Conservation (phyloP, 2,888 invertebrate genomes). For the Cephonodes hylas region DNA sequence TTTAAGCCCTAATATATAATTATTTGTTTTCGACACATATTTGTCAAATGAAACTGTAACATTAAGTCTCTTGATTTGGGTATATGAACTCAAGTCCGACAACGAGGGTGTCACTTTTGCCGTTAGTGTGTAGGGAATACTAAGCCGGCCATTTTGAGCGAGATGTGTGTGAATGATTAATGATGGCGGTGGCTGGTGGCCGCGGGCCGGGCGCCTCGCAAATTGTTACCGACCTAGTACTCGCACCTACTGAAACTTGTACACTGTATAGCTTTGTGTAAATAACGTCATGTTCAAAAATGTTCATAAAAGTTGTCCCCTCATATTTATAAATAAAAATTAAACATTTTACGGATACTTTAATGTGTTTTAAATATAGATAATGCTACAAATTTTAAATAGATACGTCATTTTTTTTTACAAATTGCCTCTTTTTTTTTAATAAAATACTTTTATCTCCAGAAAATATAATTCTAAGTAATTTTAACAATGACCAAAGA, state of each 20-base stretch:
- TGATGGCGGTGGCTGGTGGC: not conserved
- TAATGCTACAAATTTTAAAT: too few species aligned
- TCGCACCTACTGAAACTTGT: not conserved
- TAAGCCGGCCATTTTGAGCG: not conserved
- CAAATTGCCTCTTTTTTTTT: too few species aligned
- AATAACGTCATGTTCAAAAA: not conserved
- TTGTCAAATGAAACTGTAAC: too few species aligned
- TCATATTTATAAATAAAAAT: not conserved
- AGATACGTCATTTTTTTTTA: too few species aligned
- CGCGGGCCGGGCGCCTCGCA: not conserved
- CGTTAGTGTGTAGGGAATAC: not conserved
- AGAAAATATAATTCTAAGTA: too few species aligned
- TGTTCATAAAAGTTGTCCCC: not conserved
- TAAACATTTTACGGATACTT: not conserved
- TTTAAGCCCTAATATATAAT: too few species aligned
- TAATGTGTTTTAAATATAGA: not conserved
- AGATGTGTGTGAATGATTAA: slow-evolving; percentile 1
- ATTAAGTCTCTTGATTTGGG: too few species aligned
- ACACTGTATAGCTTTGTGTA: not conserved
- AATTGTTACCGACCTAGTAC: not conserved
- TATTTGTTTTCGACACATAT: too few species aligned
- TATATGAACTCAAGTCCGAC: not conserved
- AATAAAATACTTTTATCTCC: too few species aligned
- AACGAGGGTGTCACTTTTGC: not conserved
- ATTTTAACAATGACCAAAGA: too few species aligned